Evolutionary conservation across 2,113 vertebrate genomes (phyloP).

Genomic region (Strix aluco): DNA sequence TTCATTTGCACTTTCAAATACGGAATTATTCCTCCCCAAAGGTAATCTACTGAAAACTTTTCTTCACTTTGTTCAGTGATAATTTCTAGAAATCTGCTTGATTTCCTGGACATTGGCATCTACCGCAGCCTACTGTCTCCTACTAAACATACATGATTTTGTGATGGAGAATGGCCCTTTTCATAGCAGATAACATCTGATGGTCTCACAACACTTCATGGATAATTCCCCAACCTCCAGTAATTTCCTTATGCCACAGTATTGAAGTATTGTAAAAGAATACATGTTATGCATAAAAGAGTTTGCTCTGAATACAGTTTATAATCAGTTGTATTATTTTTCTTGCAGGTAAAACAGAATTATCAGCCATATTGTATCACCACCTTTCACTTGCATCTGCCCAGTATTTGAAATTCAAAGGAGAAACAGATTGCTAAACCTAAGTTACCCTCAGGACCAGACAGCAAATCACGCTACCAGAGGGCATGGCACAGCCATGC

Average conservation of each 20-base stretch:
- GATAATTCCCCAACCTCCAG: not conserved
- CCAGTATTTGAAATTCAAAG: not conserved
- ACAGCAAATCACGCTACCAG: not conserved
- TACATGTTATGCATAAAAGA: not conserved
- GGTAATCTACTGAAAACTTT: not conserved
- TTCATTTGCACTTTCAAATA: not conserved
- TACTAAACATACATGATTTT: not conserved
- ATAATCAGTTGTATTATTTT: not conserved
- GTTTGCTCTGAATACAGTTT: not conserved
- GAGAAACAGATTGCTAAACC: not conserved
- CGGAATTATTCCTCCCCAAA: not conserved
- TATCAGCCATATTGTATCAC: not conserved
- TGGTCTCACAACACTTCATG: not conserved
- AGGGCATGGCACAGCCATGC: not conserved
- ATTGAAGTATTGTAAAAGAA: not conserved
- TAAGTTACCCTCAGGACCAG: not conserved
- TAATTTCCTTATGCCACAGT: not conserved
- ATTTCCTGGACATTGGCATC: not conserved
- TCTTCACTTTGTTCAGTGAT: not conserved
- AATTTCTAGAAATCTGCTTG: not conserved
- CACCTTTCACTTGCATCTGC: not conserved
- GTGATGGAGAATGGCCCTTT: not conserved
- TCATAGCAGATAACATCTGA: not conserved
- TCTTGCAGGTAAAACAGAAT: not conserved
- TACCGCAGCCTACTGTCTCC: not conserved